Base-by-base conservation (phyloP, 1,140 invertebrate genomes). In the Varroa destructor region DNA sequence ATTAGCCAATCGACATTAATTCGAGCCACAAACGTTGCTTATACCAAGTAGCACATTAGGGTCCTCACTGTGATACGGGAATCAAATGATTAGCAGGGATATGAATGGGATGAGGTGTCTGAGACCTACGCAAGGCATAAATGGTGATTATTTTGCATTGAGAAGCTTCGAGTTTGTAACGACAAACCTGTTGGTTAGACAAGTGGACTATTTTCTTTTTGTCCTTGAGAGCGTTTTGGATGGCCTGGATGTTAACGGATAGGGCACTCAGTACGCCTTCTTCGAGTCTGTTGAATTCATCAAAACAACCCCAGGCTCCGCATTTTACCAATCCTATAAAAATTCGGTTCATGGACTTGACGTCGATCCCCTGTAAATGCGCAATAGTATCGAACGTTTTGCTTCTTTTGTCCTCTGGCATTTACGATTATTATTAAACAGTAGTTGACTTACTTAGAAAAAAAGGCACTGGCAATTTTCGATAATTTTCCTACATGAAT, bases 241-340 rank as follows among this genome's bases (percentile, higher is more conserved):
- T 89, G 14, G 88, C 85, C 77, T 91, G 88, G 74, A 94, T 90
- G 75, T 91, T 84, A 84, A 90, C 91, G 0, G 93, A 90, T 3
- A 97, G 87, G 5, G 91, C 87, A 36, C 93, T 96, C 55, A 98
- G 81, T 4, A 94, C 95, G 56, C 87, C 87, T 79, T 94, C 89
- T 76, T 95, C 89, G 25, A 98, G 81, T 10, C 95, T 86, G 82
- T 98, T 98, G 80, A 97, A 97, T 82, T 98, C 94, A 81, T 98
- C 93, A 81, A 97, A 97, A 81, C 93, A 97, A 43, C 94, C 94
- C 93, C 93, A 97, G 55, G 93, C 91, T n/a, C 94, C 94, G 80
- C 90, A 90, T 79, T 91, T 88, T 0, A 92, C 90, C 56, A 97
- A 77, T 0, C 95, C 95, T 51, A 90, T 87, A 70, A 98, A 85